Conservation (phyloP, 2,113 vertebrate species). For the Pao palembangensis region DNA sequence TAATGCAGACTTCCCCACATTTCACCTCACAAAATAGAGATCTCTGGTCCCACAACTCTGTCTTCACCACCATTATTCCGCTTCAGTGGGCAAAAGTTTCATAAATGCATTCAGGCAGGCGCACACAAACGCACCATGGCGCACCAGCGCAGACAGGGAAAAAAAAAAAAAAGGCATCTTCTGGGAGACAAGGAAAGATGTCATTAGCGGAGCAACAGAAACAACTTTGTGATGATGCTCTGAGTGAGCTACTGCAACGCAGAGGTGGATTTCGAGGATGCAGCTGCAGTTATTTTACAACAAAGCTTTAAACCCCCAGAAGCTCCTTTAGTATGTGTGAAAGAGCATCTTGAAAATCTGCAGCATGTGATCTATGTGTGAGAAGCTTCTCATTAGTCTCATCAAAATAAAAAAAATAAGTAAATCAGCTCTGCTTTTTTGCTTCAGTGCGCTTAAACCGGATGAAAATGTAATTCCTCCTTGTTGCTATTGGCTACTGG, state of each 20-base stretch:
- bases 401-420: no score
- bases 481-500: slow-evolving; percentile 26
- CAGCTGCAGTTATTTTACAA: neutral
- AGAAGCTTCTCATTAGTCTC: no score
- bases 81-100: slow-evolving; percentile 42
- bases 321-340: no score
- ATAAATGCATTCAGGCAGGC: slow-evolving; percentile 21
- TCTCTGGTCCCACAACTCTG: slow-evolving; percentile 37
- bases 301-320: neutral
- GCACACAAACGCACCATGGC: slow-evolving; percentile 2
- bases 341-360: no score
- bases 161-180: slow-evolving; percentile 9
- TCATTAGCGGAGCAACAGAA: neutral
- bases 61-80: slow-evolving; percentile 61
- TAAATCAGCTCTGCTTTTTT: neutral
- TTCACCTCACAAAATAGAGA: slow-evolving; percentile 38
- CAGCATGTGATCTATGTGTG: no score
- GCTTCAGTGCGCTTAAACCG: slow-evolving; percentile 13
- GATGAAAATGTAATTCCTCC: slow-evolving; percentile 1
- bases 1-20: slow-evolving; percentile 61
- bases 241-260: neutral
- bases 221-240: neutral
- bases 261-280: slow-evolving; percentile 5
- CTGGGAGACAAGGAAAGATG: slow-evolving; percentile 4
- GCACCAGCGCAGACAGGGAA: neutral